Evolutionary conservation across 2,888 invertebrate species (phyloP), one percentile per base, ranked within the genome.

Genomic region (Microctonus hyperodae): DNA sequence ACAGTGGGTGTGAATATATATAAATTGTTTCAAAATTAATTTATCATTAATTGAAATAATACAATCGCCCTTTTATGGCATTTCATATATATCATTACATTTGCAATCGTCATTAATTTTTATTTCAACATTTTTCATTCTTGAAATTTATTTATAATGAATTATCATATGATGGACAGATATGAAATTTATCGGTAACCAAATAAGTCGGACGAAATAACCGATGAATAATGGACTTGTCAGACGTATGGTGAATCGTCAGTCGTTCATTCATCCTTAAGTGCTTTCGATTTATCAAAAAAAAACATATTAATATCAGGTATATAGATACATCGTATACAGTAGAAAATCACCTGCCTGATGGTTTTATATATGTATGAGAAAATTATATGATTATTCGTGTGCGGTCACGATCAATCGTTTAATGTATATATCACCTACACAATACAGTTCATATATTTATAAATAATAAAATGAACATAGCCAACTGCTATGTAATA

Each of bases 371-470:
- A 7, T 44, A 44, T 6, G 7, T 44, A 44, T 44, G 16, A 2
- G 44, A 44, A 44, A 44, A 44, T 44, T 4, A 16, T 16, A 16
- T 44, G 44, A 44, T 44, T 44, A 44, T 44, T 16, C 44, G 44
- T 44, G 44, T 44, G 44, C 44, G 44, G 44, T 44, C 44, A 44
- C 20, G 44, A 44, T 44, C 44, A 44, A 44, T 44, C 44, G 20
- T 16, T n/a, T 1, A 44, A 1, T 44, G n/a, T 16, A 44, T 1
- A 44, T 44, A 44, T 6, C 44, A 44, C 20, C 44, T 20, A 37
- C n/a, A 37, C 1, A 44, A 44, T 6, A 4, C 44, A 16, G 37
- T n/a, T 44, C 9, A 16, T 44, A 5, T 2, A 44, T 44, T 44
- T 20, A 16, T 20, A 20, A 44, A 44, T 5, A 44, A 44, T 4